Percentiles rank a stretch among this genome's conserved stretches.
Evolutionary conservation across 2,113 vertebrate genomes (phyloP).

Genomic region (Glaucomys volans): DNA sequence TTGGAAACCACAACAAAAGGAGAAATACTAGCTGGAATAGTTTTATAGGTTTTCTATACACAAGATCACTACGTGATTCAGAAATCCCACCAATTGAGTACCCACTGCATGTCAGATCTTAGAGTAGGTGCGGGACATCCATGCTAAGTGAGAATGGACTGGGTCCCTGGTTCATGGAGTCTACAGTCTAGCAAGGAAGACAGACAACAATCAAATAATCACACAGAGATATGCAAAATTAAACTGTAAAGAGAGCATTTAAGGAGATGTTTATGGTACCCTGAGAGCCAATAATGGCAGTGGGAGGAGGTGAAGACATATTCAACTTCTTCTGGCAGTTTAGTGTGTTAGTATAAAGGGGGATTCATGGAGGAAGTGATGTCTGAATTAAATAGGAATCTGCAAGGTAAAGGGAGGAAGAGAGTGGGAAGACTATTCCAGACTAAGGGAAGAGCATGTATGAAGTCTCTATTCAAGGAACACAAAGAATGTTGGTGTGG

Average conservation of each 20-base stretch:
- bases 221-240: constrained; percentile 25
- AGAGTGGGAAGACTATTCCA: background rate
- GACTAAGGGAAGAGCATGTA: background rate
- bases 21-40: constrained; percentile 29
- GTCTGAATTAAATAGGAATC: background rate
- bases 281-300: background rate
- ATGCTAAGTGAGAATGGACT: background rate
- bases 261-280: background rate
- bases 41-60: constrained; percentile 4
- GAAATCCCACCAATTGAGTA: background rate
- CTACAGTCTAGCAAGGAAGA: background rate
- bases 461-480: constrained; percentile 31
- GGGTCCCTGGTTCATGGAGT: background rate
- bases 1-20: constrained; percentile 6
- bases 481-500: background rate
- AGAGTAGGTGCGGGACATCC: background rate
- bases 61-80: background rate
- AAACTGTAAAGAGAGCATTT: background rate
- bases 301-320: background rate
- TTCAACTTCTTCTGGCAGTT: background rate
- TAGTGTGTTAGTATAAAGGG: background rate
- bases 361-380: background rate
- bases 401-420: background rate
- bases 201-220: constrained; percentile 23
- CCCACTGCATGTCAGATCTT: background rate